Conservation (phyloP, 2,113 vertebrate genomes). For the Sula dactylatra region DNA sequence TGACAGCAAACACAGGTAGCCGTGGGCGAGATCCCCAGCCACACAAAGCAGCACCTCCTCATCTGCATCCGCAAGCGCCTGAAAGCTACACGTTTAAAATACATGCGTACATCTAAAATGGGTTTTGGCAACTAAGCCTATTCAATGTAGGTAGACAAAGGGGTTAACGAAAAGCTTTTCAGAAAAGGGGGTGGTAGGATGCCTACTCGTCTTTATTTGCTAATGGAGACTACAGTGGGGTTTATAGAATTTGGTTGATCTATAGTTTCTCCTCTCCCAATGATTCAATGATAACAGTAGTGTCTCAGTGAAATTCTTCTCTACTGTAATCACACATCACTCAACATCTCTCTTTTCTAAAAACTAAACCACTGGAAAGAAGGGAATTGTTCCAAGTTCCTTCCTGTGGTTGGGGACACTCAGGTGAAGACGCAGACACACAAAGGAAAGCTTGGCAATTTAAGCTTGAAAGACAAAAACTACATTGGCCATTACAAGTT, state of each 20-base stretch:
- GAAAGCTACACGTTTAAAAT: not conserved
- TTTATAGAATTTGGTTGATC: not conserved
- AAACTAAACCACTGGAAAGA: not conserved
- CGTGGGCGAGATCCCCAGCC: not conserved
- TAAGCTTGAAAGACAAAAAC: not conserved
- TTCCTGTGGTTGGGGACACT: not conserved
- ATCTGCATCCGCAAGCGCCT: not conserved
- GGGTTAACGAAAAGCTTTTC: not conserved
- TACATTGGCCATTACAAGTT: not conserved
- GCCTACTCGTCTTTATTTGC: not conserved
- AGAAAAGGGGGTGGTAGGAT: not conserved
- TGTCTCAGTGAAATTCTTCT: not conserved
- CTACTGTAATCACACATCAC: accelerated
- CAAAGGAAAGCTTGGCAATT: not conserved
- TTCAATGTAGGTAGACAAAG: not conserved
- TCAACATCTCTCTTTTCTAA: not conserved
- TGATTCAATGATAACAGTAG: not conserved
- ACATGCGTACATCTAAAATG: accelerated
- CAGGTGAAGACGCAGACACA: not conserved
- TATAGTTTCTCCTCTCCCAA: not conserved
- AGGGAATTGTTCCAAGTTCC: not conserved
- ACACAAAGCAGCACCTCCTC: not conserved
- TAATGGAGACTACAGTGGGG: not conserved
- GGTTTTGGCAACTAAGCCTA: not conserved
- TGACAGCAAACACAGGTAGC: not conserved